Percentiles rank a stretch among this genome's conserved stretches.
These are phyloP conservation scores for Sisyra nigra DNA, from an alignment of 2,888 invertebrate genomes.

Conservation along the genomic window DNA sequence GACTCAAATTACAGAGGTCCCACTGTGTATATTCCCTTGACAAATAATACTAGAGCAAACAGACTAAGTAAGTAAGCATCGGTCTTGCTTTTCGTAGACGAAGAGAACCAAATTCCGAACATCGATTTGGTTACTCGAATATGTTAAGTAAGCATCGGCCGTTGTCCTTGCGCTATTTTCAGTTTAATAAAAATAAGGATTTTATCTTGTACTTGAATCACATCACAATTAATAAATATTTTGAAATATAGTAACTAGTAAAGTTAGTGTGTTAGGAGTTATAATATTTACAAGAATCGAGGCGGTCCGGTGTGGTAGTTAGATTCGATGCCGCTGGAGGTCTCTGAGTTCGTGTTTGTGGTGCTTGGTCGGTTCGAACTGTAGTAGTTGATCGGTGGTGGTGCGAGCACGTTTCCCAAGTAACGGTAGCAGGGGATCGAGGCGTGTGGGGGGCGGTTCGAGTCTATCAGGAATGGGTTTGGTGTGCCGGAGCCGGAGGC, in stretches of 20 bases:
- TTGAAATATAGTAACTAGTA: not conserved
- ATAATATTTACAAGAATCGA: slow-evolving; percentile 7
- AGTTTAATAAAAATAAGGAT: no score
- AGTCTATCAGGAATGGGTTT: slow-evolving; percentile 6
- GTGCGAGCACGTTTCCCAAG: slow-evolving; percentile 5
- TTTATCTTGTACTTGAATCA: no score
- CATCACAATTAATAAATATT: not conserved
- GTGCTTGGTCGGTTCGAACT: not conserved
- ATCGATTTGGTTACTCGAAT: no score
- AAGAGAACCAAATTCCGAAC: no score
- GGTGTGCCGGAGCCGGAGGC: not conserved
- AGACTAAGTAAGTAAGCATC: no score
- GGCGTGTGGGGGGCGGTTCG: slow-evolving; percentile 1
- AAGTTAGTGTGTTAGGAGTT: not conserved
- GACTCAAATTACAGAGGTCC: no score
- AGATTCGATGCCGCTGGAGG: not conserved
- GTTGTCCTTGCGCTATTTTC: no score
- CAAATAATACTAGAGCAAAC: no score
- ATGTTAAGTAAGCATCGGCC: no score
- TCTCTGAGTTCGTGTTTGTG: slow-evolving; percentile 1
- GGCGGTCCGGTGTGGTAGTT: slow-evolving; percentile 8
- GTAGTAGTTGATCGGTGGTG: slow-evolving; percentile 7
- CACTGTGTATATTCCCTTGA: no score
- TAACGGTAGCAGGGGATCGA: slow-evolving; percentile 7
- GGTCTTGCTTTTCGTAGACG: no score